Conservation (phyloP, 2,888 invertebrate genomes). For the Eudasyphora cyanicolor region DNA sequence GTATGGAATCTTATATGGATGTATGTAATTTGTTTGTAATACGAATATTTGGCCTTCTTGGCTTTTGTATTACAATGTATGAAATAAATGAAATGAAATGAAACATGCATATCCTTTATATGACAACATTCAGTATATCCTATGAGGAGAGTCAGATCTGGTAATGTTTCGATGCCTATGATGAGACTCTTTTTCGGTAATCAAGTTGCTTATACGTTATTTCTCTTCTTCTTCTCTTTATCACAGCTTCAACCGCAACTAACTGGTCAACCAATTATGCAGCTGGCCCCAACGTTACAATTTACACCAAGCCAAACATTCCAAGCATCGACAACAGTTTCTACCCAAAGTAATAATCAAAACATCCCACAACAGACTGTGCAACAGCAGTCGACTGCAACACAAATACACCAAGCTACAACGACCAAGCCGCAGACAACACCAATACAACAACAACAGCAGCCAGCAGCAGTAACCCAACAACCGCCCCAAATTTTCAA, state of each 20-base stretch:
- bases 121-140: no score
- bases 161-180: no score
- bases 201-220: no score
- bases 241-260: conserved; percentile 77
- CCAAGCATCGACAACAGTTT: conserved; percentile 66
- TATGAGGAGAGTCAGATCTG: no score
- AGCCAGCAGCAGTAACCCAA: conserved; percentile 29
- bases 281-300: conserved; percentile 78
- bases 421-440: conserved; percentile 6
- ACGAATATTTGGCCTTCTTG: no score
- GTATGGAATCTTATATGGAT: no score
- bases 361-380: conserved; percentile 37
- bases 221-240: conserved; percentile 16
- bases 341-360: conserved; percentile 45
- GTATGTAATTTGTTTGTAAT: no score
- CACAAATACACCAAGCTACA: neutral
- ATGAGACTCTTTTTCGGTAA: no score
- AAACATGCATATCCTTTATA: no score
- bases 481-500: conserved; percentile 5
- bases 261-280: conserved; percentile 79
- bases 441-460: conserved; percentile 54
- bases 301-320: conserved; percentile 74
- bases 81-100: no score
- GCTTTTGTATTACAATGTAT: no score
- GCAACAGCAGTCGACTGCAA: conserved; percentile 25